A percentile compares a stretch with the other conserved stretches of the same genome.
Conservation (phyloP, 2,888 invertebrate genomes). For the Dexiosoma caninum region DNA sequence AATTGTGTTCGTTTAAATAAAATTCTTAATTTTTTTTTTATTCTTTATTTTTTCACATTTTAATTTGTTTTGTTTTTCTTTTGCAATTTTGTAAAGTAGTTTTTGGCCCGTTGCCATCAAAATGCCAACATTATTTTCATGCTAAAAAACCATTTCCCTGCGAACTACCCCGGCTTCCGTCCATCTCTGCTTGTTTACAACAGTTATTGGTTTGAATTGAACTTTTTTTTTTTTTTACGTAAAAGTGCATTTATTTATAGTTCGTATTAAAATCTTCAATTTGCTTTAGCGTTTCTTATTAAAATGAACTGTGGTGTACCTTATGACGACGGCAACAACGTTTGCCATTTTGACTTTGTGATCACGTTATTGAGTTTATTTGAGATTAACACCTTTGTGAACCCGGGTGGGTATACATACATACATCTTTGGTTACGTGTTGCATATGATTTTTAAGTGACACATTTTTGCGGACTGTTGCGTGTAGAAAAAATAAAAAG, state of each 20-base stretch:
- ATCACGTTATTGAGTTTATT: neutral
- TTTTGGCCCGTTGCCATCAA: conserved; percentile 45
- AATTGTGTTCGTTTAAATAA: conserved; percentile 38
- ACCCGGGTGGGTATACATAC: neutral
- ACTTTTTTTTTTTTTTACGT: neutral
- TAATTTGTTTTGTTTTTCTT: conserved; percentile 24
- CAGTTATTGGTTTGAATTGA: neutral
- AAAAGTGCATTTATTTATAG: neutral
- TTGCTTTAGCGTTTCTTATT: neutral
- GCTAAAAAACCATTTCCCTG: conserved; percentile 1
- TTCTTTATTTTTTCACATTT: conserved; percentile 4
- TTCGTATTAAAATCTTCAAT: neutral
- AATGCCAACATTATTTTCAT: conserved; percentile 46
- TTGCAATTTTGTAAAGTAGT: conserved; percentile 53
- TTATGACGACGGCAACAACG: neutral
- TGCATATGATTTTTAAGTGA: conserved; percentile 18
- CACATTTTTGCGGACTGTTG: neutral
- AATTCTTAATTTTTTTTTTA: neutral
- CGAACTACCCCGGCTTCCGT: neutral
- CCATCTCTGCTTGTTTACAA: neutral
- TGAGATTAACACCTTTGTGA: neutral
- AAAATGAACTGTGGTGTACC: neutral
- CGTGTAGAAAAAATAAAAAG: neutral
- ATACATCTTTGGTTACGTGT: neutral
- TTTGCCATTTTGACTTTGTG: neutral